These are phyloP conservation scores for Tricholauxania praeusta DNA, from an alignment of 2,888 invertebrate species.

Conservation along the genomic window DNA sequence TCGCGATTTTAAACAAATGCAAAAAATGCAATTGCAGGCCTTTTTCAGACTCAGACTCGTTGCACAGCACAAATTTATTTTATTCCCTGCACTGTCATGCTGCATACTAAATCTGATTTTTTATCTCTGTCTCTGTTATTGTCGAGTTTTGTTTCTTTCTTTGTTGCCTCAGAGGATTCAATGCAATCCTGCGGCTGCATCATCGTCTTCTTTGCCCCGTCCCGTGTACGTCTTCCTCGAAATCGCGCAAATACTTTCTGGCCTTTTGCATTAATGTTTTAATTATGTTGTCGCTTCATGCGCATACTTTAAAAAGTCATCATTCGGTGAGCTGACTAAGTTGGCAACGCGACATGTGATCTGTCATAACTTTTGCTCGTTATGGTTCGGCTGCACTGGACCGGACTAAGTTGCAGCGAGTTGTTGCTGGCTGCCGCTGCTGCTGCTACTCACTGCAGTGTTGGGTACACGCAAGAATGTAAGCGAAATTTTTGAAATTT, in stretches of 20 bases:
- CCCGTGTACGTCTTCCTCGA: too few relatives aligned
- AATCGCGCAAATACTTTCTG: not conserved
- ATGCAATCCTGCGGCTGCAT: not conserved
- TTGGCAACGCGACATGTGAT: slow-evolving; percentile 53
- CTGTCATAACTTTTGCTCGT: slow-evolving; percentile 54
- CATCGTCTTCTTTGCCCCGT: not conserved
- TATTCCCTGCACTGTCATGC: slow-evolving; percentile 24
- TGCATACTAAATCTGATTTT: slow-evolving; percentile 6
- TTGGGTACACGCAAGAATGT: slow-evolving; percentile 17
- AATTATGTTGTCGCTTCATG: slow-evolving; percentile 53
- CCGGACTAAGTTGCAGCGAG: slow-evolving; percentile 33
- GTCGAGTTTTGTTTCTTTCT: not conserved
- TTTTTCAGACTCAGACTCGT: slow-evolving; percentile 3
- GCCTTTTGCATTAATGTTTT: slow-evolving; percentile 48
- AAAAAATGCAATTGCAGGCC: slow-evolving; percentile 27
- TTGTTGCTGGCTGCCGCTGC: not conserved
- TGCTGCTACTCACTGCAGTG: not conserved
- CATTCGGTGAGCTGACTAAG: slow-evolving; percentile 11
- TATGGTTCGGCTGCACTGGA: slow-evolving; percentile 42
- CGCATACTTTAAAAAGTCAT: slow-evolving; percentile 35
- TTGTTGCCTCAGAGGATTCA: slow-evolving; percentile 3
- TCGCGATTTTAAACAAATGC: slow-evolving; percentile 15
- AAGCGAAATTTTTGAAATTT: slow-evolving; percentile 28
- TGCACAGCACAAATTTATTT: slow-evolving; percentile 12
- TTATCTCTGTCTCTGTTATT: not conserved